Percentiles rank a stretch among this genome's conserved stretches.
Conservation (phyloP, 2,888 invertebrate species). For the Oscheius sp. region DNA sequence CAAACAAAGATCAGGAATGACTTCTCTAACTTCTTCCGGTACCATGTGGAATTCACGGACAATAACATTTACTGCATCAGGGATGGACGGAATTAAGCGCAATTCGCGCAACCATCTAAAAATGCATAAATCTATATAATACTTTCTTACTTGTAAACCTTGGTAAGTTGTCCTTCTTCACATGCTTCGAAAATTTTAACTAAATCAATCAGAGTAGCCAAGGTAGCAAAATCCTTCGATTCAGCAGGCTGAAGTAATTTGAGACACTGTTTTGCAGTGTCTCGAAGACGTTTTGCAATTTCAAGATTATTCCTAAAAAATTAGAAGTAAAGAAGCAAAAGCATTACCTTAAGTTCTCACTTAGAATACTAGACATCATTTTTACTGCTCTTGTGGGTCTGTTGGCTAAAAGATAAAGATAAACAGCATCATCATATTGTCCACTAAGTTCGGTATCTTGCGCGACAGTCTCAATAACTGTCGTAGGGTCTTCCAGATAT, state of each 20-base stretch:
- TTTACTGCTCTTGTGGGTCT: conserved; percentile 40
- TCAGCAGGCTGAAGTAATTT: conserved; percentile 35
- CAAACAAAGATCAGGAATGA: conserved; percentile 62
- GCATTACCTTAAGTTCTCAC: conserved; percentile 35
- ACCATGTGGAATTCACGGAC: conserved; percentile 60
- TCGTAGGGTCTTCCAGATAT: conserved; percentile 47
- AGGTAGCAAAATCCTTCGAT: conserved; percentile 41
- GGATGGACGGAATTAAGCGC: conserved; percentile 46
- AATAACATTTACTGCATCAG: conserved; percentile 42
- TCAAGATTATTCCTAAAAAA: conserved; percentile 19
- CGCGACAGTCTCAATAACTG: conserved; percentile 63
- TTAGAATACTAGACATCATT: conserved; percentile 39
- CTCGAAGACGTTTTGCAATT: conserved; percentile 2
- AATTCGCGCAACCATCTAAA: conserved; percentile 39
- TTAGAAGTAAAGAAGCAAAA: background rate
- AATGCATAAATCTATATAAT: background rate
- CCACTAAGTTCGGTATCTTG: conserved; percentile 61
- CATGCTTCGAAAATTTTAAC: conserved; percentile 53
- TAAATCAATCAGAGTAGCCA: conserved; percentile 53
- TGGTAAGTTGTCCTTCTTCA: conserved; percentile 38
- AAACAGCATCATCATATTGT: conserved; percentile 54
- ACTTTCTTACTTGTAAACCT: conserved; percentile 34
- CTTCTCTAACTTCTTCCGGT: conserved; percentile 50
- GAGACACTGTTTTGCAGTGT: conserved; percentile 13
- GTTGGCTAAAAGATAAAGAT: conserved; percentile 51